Conservation (phyloP, 2,113 vertebrate species). For the Macrotis lagotis region DNA sequence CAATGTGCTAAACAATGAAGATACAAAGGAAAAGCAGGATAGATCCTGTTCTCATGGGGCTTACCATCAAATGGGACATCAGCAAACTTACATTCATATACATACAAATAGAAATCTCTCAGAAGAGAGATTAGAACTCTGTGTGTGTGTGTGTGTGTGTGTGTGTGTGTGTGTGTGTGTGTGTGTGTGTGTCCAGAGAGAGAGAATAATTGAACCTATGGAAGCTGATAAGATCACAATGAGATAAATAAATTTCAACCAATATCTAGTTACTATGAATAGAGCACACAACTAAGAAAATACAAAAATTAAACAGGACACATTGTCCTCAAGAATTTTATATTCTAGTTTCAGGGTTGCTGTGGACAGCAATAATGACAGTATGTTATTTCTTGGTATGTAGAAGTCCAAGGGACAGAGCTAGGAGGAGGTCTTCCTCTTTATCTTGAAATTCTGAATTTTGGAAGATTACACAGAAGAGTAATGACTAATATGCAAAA, state of each 20-base stretch:
- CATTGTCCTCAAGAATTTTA: background rate
- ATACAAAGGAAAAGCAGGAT: background rate
- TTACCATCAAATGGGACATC: background rate
- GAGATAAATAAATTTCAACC: background rate
- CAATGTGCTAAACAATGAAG: background rate
- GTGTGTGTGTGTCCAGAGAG: background rate
- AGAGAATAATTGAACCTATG: background rate
- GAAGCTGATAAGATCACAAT: background rate
- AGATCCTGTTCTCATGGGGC: background rate
- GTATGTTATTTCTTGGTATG: background rate
- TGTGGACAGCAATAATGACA: background rate
- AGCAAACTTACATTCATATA: background rate
- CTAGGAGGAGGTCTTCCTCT: background rate
- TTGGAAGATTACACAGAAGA: background rate
- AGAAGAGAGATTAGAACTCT: background rate
- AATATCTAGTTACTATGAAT: background rate
- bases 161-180: too few relatives aligned
- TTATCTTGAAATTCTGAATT: background rate
- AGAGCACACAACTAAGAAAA: background rate
- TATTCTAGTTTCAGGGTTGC: background rate
- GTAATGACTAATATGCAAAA: constrained; percentile 9
- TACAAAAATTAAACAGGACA: background rate
- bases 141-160: too few relatives aligned
- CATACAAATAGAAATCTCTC: background rate
- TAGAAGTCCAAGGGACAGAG: background rate